Evolutionary conservation across 2,888 invertebrate genomes (phyloP).

Genomic region (Rhabditophanes sp.): DNA sequence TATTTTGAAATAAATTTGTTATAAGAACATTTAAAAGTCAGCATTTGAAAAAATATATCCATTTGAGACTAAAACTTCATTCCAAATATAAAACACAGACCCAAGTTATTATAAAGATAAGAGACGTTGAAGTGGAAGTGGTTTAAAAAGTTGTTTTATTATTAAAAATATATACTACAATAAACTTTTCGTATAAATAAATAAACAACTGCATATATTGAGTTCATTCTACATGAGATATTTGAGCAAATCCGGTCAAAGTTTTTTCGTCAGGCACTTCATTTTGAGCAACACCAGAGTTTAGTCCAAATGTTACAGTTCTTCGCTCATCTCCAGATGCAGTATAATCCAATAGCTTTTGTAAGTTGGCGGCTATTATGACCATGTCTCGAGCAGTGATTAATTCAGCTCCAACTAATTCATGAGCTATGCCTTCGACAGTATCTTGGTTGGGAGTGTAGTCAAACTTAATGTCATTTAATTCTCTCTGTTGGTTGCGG

Average conservation of each 20-base stretch:
- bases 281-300: slow-evolving; percentile 48
- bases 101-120: no score
- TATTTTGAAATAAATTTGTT: no score
- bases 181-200: no score
- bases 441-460: slow-evolving; percentile 53
- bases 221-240: slow-evolving; percentile 77
- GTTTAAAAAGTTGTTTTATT: no score
- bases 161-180: no score
- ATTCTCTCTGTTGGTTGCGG: slow-evolving; percentile 64
- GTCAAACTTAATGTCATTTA: slow-evolving; percentile 95
- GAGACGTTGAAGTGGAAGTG: no score
- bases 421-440: slow-evolving; percentile 76
- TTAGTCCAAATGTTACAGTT: slow-evolving; percentile 45
- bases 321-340: slow-evolving; percentile 19
- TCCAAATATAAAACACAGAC: no score
- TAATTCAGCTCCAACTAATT: slow-evolving; percentile 80
- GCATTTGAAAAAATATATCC: no score
- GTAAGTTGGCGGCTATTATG: slow-evolving; percentile 79
- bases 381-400: slow-evolving; percentile 76
- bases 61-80: no score
- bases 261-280: slow-evolving; percentile 69
- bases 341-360: slow-evolving; percentile 46
- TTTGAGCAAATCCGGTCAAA: slow-evolving; percentile 87
- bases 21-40: no score
- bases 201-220: no score